phyloP scores from a whole-genome alignment of 2,113 vertebrate genomes.

The Oncorhynchus kisutch region DNA sequence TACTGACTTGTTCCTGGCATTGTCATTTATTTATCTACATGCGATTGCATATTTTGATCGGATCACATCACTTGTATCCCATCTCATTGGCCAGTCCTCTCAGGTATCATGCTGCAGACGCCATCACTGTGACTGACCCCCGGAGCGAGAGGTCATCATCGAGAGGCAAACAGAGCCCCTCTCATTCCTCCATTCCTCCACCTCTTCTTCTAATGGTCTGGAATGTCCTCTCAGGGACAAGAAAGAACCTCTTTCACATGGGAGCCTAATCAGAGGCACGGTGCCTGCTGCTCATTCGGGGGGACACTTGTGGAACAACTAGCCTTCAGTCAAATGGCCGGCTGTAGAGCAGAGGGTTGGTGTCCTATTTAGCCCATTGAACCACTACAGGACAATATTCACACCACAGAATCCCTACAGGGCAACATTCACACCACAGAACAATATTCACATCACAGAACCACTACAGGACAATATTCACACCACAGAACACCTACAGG shows the following conservation, averaged over 20 bases:
- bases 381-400: too few relatives aligned
- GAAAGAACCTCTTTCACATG: slow-evolving; percentile 74
- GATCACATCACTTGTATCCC: background rate
- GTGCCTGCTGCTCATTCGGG: slow-evolving; percentile 61
- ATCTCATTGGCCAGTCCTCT: slow-evolving; percentile 22
- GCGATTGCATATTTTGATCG: background rate
- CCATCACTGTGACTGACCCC: slow-evolving; percentile 53
- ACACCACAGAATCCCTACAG: too few relatives aligned
- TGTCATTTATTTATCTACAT: background rate
- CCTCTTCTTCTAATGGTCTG: slow-evolving; percentile 53
- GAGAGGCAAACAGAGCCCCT: slow-evolving; percentile 64
- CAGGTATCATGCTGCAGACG: slow-evolving; percentile 47
- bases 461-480: fast-evolving
- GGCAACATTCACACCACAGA: too few relatives aligned
- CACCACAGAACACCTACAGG: too few relatives aligned
- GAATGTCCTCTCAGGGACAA: slow-evolving; percentile 73
- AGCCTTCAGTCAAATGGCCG: slow-evolving; percentile 53
- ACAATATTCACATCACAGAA: too few relatives aligned
- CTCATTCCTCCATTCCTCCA: slow-evolving; percentile 44
- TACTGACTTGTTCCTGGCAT: background rate
- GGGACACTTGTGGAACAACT: slow-evolving; percentile 71
- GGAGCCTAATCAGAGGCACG: slow-evolving; percentile 74
- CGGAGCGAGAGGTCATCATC: slow-evolving; percentile 52
- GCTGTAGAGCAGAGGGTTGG: slow-evolving; percentile 18
- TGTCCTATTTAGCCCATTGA: slow-evolving; percentile 22